Evolutionary conservation across 2,797 vertebrate species (phyloP).

Genomic region (Pangasius larnaudii): DNA sequence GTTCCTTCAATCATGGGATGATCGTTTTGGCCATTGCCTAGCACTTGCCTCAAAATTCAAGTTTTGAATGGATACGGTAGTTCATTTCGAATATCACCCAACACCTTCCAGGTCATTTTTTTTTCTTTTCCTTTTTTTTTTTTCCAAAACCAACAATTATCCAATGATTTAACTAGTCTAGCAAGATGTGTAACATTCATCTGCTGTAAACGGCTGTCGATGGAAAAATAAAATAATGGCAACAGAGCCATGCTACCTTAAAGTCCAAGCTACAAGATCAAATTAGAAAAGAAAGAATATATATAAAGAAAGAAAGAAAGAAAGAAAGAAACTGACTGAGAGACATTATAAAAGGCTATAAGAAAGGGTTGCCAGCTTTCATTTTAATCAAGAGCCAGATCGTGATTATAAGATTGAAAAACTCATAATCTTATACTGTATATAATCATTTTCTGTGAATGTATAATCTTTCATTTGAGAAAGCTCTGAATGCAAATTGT

Average conservation of each 20-base stretch:
- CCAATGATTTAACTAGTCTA: slow-evolving; percentile 87
- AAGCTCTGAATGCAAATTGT: not conserved
- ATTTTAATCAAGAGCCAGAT: slow-evolving; percentile 70
- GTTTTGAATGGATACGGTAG: slow-evolving; percentile 70
- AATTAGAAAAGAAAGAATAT: slow-evolving; percentile 67
- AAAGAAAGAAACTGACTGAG: slow-evolving; percentile 62
- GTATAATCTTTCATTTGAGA: not conserved
- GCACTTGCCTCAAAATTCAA: slow-evolving; percentile 73
- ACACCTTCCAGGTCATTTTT: slow-evolving; percentile 90
- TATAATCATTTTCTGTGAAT: not conserved
- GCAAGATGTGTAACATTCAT: slow-evolving; percentile 87
- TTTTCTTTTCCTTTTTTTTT: slow-evolving; percentile 56
- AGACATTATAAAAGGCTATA: slow-evolving; percentile 55
- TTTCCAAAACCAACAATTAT: slow-evolving; percentile 79
- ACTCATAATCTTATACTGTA: not conserved
- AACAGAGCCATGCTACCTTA: slow-evolving; percentile 94
- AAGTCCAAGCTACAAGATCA: slow-evolving; percentile 88
- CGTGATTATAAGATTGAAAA: not conserved
- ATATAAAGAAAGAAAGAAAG: not conserved
- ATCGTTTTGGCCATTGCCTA: slow-evolving; percentile 68
- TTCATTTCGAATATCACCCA: slow-evolving; percentile 71
- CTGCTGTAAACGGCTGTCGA: slow-evolving; percentile 84
- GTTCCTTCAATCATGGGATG: slow-evolving; percentile 58
- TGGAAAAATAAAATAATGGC: slow-evolving; percentile 77
- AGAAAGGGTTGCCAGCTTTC: slow-evolving; percentile 71